Conservation (phyloP, 2,113 vertebrate species). For the Peromyscus californicus region DNA sequence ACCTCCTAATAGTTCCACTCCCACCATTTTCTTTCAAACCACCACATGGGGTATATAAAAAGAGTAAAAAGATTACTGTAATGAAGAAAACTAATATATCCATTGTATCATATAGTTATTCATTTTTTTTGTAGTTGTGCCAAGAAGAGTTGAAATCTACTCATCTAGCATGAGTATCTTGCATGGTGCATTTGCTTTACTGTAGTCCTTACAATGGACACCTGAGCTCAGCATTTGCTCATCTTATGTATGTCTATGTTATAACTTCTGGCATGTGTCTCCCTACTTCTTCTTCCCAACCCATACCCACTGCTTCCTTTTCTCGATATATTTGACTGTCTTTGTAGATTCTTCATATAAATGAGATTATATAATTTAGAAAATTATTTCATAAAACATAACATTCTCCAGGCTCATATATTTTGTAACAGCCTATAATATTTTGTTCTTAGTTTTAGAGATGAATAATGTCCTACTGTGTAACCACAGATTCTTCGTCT, state of each 20-base stretch:
- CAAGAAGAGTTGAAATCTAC: neutral
- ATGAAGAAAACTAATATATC: neutral
- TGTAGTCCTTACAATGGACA: neutral
- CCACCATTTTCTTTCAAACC: neutral
- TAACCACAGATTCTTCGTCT: neutral
- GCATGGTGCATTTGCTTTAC: neutral
- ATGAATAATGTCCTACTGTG: neutral
- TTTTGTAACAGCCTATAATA: neutral
- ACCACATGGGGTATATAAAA: neutral
- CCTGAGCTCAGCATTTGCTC: neutral
- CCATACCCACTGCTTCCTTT: neutral
- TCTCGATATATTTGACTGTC: neutral
- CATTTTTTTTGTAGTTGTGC: neutral
- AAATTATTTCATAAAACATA: neutral
- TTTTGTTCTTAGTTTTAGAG: neutral
- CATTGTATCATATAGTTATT: neutral
- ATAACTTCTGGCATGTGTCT: neutral
- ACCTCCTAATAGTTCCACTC: neutral
- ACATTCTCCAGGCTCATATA: neutral
- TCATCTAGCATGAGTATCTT: neutral
- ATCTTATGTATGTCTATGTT: neutral
- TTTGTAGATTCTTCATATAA: neutral
- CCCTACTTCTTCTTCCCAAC: neutral
- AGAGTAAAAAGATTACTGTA: neutral
- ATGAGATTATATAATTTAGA: neutral